A percentile compares a stretch with the other conserved stretches of the same genome.
Conservation (phyloP, 2,113 vertebrate genomes). For the Acrocephalus kingi region DNA sequence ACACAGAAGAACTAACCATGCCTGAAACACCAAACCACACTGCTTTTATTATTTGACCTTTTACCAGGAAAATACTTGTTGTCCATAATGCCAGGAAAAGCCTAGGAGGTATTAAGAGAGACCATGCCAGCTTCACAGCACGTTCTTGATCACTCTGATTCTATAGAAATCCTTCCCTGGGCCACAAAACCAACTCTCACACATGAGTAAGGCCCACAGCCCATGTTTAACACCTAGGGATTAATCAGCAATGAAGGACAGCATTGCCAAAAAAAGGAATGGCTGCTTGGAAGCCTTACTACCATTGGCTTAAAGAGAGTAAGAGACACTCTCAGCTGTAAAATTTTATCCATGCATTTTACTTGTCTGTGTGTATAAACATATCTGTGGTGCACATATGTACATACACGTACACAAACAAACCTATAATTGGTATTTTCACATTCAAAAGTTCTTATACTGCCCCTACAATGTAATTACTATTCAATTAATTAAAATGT, state of each 20-base stretch:
- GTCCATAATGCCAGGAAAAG: neutral
- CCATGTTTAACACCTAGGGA: neutral
- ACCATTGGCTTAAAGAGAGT: neutral
- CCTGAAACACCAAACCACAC: neutral
- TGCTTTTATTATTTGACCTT: neutral
- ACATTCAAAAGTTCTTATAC: neutral
- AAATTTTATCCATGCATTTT: neutral
- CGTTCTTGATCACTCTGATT: neutral
- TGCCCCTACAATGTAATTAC: neutral
- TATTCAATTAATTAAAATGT: neutral
- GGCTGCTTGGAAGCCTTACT: neutral
- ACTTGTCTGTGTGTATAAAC: neutral
- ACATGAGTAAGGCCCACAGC: neutral
- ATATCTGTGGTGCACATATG: neutral
- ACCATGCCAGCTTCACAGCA: neutral
- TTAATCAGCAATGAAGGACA: neutral
- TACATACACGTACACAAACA: neutral
- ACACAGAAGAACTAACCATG: neutral
- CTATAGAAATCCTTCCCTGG: neutral
- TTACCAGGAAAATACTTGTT: neutral
- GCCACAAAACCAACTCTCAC: neutral
- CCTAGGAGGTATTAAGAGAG: neutral
- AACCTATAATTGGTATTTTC: neutral
- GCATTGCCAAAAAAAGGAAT: neutral
- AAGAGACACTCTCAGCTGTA: neutral